Evolutionary conservation across 1,140 invertebrate genomes (phyloP), one percentile per base, ranked within the genome.

Genomic region (Drosophila obscura): DNA sequence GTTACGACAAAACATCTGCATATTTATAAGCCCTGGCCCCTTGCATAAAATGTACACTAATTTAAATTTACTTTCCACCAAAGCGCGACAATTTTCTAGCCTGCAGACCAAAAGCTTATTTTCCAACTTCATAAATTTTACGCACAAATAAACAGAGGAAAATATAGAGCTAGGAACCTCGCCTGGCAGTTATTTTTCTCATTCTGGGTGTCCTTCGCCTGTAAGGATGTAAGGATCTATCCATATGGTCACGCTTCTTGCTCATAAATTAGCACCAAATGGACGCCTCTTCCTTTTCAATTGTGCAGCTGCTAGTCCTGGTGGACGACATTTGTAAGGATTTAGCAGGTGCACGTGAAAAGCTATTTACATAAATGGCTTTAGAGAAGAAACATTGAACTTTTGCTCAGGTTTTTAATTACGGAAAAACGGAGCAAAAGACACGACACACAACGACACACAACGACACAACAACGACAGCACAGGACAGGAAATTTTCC

Each of bases 211-310:
- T 58, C 64, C 68, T 41, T 41, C 22, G 49, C 45, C 48, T 28
- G 55, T 2, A 61, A 67, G 52, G 53, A 71, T 50, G 55, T n/a
- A n/a, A n/a, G n/a, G n/a, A 15, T 51, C 55, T 50, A 64, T 55
- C 80, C 81, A 84, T 85, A 85, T 84, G 81, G 81, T 85, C 81
- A 84, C 81, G 81, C 64, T 62, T 80, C 79, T 51, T 66, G 68
- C 62, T 80, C 81, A 84, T 84, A 84, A 85, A 60, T 84, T 63
- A 84, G 52, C 49, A 59, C 80, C 64, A 43, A 44, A 50, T 16
- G 63, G 61, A 65, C 49, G 19, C 48, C 66, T 50, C 69, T 71
- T 69, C 65, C 69, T 69, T 71, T 69, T 71, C 45, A 50, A 39
- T 39, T 39, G 35, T 5, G 35, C 4, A 1, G 11, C 9, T 39